These are phyloP conservation scores for Chaunax sp. DNA, from an alignment of 2,797 vertebrate species.

Conservation along the genomic window DNA sequence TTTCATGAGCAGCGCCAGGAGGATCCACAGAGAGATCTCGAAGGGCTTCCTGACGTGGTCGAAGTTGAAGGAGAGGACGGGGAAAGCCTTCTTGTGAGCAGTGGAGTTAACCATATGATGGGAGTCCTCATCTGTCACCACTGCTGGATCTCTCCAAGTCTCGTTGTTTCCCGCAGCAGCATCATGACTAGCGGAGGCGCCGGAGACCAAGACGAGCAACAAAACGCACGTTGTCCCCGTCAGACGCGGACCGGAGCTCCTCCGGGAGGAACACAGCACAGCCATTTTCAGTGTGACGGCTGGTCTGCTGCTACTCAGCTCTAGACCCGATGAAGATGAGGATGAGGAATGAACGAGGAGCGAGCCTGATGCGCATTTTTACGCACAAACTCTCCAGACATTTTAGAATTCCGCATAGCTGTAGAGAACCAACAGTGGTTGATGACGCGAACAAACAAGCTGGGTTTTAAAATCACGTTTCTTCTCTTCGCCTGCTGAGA, in stretches of 20 bases:
- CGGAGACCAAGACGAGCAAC: conserved; percentile 28
- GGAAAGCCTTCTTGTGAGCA: conserved; percentile 83
- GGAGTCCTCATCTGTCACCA: not conserved
- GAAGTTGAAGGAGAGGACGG: conserved; percentile 89
- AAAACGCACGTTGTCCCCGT: conserved; percentile 2
- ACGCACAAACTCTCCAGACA: conserved; percentile 43
- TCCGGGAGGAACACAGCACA: conserved; percentile 18
- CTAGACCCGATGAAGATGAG: conserved; percentile 41
- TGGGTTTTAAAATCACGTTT: not conserved
- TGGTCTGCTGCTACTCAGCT: conserved; percentile 25
- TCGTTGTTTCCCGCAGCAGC: conserved; percentile 22
- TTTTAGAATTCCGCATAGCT: conserved; percentile 28
- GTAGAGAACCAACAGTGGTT: not conserved
- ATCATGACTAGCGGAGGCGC: conserved; percentile 32
- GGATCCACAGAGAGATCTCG: conserved; percentile 94
- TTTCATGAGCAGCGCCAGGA: conserved; percentile 95
- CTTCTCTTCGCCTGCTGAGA: not conserved
- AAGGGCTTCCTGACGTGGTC: conserved; percentile 86
- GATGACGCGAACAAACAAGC: too few species aligned
- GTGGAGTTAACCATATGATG: conserved; percentile 15
- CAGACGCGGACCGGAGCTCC: not conserved
- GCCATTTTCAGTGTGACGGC: conserved; percentile 54
- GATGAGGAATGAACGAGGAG: conserved; percentile 4
- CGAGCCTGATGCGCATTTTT: conserved; percentile 44
- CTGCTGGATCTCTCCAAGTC: not conserved